Evolutionary conservation across 2,113 vertebrate species (phyloP).

Genomic region (Chaetops frenatus): DNA sequence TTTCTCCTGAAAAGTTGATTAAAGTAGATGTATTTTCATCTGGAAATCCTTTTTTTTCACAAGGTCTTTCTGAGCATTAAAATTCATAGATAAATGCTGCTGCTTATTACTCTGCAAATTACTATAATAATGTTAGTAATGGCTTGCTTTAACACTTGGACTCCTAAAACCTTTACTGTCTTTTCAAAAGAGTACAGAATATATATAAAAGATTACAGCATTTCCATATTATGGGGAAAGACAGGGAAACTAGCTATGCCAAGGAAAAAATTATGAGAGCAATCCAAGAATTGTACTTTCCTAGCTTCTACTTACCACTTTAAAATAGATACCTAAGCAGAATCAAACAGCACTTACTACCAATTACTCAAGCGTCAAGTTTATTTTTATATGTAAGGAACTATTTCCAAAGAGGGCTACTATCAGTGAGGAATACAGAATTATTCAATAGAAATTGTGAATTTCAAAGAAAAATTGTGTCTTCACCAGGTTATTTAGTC

Average conservation of each 20-base stretch:
- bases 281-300: background rate
- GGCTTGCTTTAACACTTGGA: background rate
- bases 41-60: constrained; percentile 3
- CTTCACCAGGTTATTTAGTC: background rate
- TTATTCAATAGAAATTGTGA: background rate
- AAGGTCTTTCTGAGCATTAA: constrained; percentile 3
- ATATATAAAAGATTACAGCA: background rate
- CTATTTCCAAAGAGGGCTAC: background rate
- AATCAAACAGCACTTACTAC: background rate
- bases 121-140: background rate
- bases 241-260: background rate
- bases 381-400: background rate
- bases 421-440: background rate
- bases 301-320: background rate
- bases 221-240: background rate
- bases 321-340: background rate
- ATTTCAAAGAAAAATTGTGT: background rate
- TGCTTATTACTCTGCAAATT: background rate
- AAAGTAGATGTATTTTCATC: constrained; percentile 36
- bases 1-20: constrained; percentile 72
- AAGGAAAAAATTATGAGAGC: background rate
- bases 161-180: background rate
- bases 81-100: background rate
- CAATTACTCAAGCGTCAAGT: background rate
- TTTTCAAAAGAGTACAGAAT: background rate